Evolutionary conservation across 2,797 vertebrate species (phyloP).

Genomic region (Peromyscus attwateri): DNA sequence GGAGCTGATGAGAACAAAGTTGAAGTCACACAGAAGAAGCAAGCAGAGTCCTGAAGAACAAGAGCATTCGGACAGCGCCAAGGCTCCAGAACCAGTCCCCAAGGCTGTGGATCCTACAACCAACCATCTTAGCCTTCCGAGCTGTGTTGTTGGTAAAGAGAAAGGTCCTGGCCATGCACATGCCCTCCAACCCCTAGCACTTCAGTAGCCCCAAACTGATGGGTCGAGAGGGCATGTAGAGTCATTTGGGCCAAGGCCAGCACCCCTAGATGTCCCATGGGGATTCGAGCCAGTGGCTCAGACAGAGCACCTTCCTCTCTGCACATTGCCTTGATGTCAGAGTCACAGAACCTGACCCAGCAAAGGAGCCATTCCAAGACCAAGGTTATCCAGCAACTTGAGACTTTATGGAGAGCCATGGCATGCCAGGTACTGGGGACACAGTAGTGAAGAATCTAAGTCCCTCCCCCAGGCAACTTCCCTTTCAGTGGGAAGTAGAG

Average conservation of each 20-base stretch:
- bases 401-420: neutral
- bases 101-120: neutral
- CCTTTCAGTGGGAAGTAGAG: neutral
- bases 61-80: neutral
- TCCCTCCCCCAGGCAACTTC: neutral
- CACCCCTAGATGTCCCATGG: neutral
- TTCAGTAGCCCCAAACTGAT: neutral
- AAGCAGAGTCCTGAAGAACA: neutral
- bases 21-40: neutral
- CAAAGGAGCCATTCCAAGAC: neutral
- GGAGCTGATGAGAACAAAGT: neutral
- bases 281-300: neutral
- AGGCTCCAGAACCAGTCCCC: neutral
- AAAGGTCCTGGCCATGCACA: neutral
- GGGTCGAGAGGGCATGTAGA: neutral
- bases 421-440: neutral
- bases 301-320: neutral
- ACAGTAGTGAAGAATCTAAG: neutral
- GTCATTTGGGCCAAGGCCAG: neutral
- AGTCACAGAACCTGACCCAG: neutral
- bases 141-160: no score
- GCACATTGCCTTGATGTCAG: neutral
- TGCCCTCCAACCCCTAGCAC: neutral
- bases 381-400: neutral
- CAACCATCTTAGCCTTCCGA: neutral